Evolutionary conservation across 2,113 vertebrate species (phyloP).

Genomic region (Sarotherodon lohbergeri): DNA sequence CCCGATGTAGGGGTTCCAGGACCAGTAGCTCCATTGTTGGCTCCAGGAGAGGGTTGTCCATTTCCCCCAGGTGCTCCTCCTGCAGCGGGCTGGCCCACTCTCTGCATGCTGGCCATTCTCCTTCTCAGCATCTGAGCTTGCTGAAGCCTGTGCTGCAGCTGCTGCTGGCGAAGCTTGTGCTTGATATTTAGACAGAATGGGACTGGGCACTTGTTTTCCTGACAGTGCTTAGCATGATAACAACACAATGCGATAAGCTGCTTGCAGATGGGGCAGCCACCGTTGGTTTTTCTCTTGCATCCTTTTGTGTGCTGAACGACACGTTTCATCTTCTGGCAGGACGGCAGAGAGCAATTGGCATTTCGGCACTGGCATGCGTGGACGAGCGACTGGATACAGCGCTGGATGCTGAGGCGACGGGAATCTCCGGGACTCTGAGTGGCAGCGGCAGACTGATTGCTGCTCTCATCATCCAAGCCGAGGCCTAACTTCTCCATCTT

Average conservation of each 20-base stretch:
- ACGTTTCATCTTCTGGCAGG: constrained; percentile 98
- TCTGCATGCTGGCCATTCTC: constrained; percentile 96
- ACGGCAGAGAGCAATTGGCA: constrained; percentile 94
- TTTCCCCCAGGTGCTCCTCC: constrained; percentile 70
- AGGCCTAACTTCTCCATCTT: constrained; percentile 98
- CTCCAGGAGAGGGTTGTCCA: constrained; percentile 65
- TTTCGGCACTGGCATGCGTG: constrained; percentile 97
- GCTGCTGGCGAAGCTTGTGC: constrained; percentile 97
- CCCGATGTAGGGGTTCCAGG: constrained; percentile 87
- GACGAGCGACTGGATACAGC: constrained; percentile 97
- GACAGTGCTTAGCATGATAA: constrained; percentile 99
- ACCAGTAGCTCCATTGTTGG: constrained; percentile 67
- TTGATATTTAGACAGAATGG: constrained; percentile 99
- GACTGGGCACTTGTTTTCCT: constrained; percentile 98
- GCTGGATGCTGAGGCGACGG: constrained; percentile 94
- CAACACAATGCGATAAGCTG: constrained; percentile 97
- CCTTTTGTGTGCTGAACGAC: constrained; percentile 97
- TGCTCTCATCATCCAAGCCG: constrained; percentile 93
- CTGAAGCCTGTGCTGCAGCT: constrained; percentile 93
- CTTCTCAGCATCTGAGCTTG: constrained; percentile 95
- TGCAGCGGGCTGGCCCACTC: constrained; percentile 75
- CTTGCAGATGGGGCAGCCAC: constrained; percentile 96
- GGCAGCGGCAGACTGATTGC: constrained; percentile 83
- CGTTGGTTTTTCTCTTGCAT: constrained; percentile 96
- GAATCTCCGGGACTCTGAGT: constrained; percentile 94